These are phyloP conservation scores for Heterotis niloticus DNA, from an alignment of 2,113 vertebrate genomes.

Conservation along the genomic window DNA sequence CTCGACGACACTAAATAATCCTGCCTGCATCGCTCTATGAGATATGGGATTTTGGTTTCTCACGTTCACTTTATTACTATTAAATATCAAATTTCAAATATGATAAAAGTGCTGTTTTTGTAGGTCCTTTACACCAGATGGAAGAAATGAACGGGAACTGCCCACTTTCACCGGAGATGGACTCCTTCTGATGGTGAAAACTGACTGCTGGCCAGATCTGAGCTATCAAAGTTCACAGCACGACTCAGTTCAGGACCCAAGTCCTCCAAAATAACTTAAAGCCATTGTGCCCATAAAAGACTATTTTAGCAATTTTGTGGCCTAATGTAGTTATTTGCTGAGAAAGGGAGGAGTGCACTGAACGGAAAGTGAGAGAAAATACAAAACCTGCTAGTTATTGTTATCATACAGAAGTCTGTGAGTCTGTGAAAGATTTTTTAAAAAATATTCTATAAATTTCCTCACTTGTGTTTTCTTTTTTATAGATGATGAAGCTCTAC, in stretches of 20 bases:
- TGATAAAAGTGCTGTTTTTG: conserved; percentile 11
- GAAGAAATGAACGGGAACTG: conserved; percentile 26
- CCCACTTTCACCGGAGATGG: background rate
- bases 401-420: background rate
- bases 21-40: conserved; percentile 23
- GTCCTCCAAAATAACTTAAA: background rate
- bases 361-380: background rate
- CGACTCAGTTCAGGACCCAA: conserved; percentile 6
- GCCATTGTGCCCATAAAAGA: conserved; percentile 6
- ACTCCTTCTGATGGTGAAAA: background rate
- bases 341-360: background rate
- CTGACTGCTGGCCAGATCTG: conserved; percentile 5
- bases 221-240: background rate
- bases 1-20: conserved; percentile 28
- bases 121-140: conserved; percentile 20
- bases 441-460: no score
- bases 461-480: background rate
- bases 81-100: conserved; percentile 29
- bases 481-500: background rate
- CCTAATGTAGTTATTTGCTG: background rate
- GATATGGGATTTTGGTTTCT: conserved; percentile 22
- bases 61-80: conserved; percentile 28
- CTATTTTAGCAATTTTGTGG: conserved; percentile 10
- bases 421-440: background rate
- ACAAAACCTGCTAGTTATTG: background rate